Percentiles rank a stretch among this genome's conserved stretches.
phyloP scores from a whole-genome alignment of 1,140 invertebrate genomes.

The Leptopilina boulardi region DNA sequence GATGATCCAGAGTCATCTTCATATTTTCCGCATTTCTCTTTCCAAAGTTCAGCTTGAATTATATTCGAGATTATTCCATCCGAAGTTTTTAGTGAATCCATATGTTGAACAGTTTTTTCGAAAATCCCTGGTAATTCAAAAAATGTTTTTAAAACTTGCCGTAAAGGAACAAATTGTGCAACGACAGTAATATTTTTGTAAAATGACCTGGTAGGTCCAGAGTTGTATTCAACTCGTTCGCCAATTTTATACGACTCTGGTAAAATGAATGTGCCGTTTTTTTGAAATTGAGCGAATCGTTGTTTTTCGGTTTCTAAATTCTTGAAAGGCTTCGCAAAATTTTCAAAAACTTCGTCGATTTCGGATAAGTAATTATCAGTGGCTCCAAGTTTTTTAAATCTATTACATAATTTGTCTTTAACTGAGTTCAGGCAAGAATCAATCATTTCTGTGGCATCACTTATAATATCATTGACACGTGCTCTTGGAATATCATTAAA shows the following conservation, averaged over 20 bases:
- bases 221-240: neutral
- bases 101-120: conserved; percentile 13
- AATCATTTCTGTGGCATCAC: no score
- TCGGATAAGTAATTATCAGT: no score
- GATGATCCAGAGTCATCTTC: no score
- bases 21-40: neutral
- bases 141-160: neutral
- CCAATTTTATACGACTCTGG: neutral
- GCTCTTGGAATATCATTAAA: no score
- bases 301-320: conserved; percentile 23
- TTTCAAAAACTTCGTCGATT: no score
- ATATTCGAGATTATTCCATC: conserved; percentile 19
- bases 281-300: neutral
- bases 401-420: no score
- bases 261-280: neutral
- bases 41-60: conserved; percentile 19
- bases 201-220: neutral
- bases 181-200: neutral
- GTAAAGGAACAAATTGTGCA: neutral
- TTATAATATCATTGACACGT: no score
- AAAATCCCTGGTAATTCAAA: conserved; percentile 33
- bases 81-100: neutral
- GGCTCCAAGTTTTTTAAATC: no score
- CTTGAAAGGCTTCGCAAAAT: neutral
- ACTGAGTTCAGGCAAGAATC: no score